Base-by-base conservation (phyloP, 2,113 vertebrate species). In the Pseudopipra pipra region DNA sequence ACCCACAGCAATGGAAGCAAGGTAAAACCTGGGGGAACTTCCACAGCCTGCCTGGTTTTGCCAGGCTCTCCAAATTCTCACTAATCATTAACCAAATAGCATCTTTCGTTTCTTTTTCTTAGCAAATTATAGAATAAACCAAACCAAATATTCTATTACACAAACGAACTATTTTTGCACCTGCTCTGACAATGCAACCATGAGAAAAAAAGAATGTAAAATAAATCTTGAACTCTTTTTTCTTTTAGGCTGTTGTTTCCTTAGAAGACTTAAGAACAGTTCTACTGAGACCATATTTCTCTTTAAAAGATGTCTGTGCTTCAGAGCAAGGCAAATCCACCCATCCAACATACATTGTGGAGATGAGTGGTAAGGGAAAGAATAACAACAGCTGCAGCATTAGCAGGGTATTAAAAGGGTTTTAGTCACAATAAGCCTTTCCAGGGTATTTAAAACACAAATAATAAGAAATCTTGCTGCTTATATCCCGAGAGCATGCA, bases 361-460 rank as follows among this genome's bases (percentile, higher is more conserved):
- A 98, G 96, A 96, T 97, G 85, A 98, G 96, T 5, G 98, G 99
- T 99, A 97, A 98, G 98, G 16, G 8, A 55, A 59, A 6, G n/a
- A 11, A 9, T 8, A 30, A 39, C 6, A 61, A 39, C 39, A 68
- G 16, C 33, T 37, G 17, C 5, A 8, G 30, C 44, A 25, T 62
- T 44, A 6, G 9, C 2, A 8, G 68, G 28, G 15, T 37, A 12
- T 51, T 71, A 30, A 35, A 18, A 15, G 8, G 12, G 35, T 18
- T 81, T 78, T 39, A 27, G 0, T 12, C 4, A 39, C 17, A 61
- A 31, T 21, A 44, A 41, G 7, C 4, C 3, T 82, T 79, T 35
- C 62, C 22, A 1, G 2, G 2, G 7, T 5, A 18, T 37, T 62
- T 59, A 5, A 55, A 59, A 56, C 31, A 58, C 5, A n/a, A 79